Base-by-base conservation (phyloP, 2,888 invertebrate genomes). In the Rotaria macrura region DNA sequence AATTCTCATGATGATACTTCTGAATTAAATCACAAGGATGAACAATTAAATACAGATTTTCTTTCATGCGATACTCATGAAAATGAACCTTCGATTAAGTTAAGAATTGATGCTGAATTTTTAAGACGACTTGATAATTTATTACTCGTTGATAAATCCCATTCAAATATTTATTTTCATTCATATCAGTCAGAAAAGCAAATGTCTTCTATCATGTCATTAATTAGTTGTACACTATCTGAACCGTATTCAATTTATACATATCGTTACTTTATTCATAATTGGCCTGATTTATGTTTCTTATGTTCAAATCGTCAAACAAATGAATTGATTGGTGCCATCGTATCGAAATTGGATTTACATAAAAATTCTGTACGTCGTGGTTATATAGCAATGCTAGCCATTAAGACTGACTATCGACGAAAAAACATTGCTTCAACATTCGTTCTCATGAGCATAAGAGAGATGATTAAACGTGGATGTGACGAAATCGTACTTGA, bases 211-310 rank as follows among this genome's bases (percentile, higher is more conserved):
- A 97, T 99, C 89, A 98, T 99, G 96, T 94, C 95, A 92, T 94
- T 99, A 90, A 98, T 99, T 91, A 97, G 97, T 91, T 97, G 96
- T 92, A 99, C 99, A 93, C 93, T 99, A 89, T 97, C 97, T 87
- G 99, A 99, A 93, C 99, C 99, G 65, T 99, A 99, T 92, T 98
- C 98, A 88, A 98, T 99, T 92, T 99, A 99, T 92, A 99, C 99
- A 54, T 99, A 99, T 93, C 94, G 99, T 92, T 99, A 98, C 93
- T 99, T 99, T 93, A 97, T 99, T 91, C 97, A 99, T 92, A 98
- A 98, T 92, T 99, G 99, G 99, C 98, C 98, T 91, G 95, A 97
- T 92, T 93, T 99, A 88, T 99, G 98, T 92, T 97, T 96, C 92
- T 92, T 99, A 93, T 94, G 94, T 84, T 38, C 43, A 20, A 49